Percentiles rank a stretch among this genome's conserved stretches.
phyloP scores from a whole-genome alignment of 1,140 invertebrate species.

The Drosophila sucinea region DNA sequence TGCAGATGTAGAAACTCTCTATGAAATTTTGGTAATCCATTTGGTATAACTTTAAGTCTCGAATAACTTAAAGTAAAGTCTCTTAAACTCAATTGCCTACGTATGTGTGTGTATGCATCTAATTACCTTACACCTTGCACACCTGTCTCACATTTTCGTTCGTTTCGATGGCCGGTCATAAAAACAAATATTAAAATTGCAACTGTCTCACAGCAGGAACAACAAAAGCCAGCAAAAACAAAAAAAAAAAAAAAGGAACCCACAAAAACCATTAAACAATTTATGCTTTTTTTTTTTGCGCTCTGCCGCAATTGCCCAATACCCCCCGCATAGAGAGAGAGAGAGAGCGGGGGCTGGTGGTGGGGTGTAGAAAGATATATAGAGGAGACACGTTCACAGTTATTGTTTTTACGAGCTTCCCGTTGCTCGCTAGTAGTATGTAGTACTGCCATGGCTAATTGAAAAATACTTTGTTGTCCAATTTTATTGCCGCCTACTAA shows the following conservation, averaged over 20 bases:
- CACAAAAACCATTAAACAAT: conserved; percentile 68
- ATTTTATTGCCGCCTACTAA: conserved; percentile 57
- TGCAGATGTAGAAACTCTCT: too few species aligned
- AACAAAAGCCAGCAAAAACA: conserved; percentile 2
- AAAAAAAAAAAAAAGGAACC: conserved; percentile 13
- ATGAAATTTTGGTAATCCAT: not conserved
- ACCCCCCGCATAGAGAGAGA: conserved; percentile 14
- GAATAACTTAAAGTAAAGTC: not conserved
- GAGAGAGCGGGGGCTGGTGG: not conserved
- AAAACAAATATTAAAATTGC: conserved; percentile 65
- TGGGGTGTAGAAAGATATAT: not conserved
- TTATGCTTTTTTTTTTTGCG: conserved; percentile 59
- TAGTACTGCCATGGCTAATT: conserved; percentile 60
- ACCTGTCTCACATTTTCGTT: conserved; percentile 48
- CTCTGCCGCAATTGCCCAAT: conserved; percentile 63
- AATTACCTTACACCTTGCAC: conserved; percentile 22
- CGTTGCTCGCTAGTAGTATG: conserved; percentile 1
- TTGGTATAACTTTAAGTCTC: not conserved
- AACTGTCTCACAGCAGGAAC: conserved; percentile 40
- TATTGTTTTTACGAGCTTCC: conserved; percentile 75
- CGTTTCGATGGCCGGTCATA: conserved; percentile 46
- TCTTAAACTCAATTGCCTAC: not conserved
- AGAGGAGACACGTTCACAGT: conserved; percentile 53
- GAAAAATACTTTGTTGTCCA: conserved; percentile 80
- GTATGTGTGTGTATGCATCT: not conserved